Evolutionary conservation across 2,888 invertebrate genomes (phyloP).

Genomic region (Reticulitermes lucifugus): DNA sequence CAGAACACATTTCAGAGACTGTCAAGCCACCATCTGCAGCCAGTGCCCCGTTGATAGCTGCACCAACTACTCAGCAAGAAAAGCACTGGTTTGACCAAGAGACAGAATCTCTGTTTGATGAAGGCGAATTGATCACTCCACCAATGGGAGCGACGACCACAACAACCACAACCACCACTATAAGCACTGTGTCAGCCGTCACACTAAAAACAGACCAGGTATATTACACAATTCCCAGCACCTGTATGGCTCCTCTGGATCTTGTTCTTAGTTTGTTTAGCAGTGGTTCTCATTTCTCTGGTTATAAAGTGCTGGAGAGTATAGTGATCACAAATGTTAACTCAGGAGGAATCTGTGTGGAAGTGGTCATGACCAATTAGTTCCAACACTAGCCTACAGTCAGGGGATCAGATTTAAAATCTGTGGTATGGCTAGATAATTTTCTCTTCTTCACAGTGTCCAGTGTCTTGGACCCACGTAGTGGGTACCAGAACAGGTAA

Average conservation of each 20-base stretch:
- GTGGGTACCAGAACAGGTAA: no score
- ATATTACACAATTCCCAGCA: background rate
- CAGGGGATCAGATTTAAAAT: no score
- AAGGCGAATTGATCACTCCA: conserved; percentile 59
- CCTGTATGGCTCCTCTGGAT: background rate
- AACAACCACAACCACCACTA: background rate
- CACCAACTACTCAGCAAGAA: conserved; percentile 51
- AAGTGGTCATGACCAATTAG: no score
- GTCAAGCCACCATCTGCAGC: conserved; percentile 59
- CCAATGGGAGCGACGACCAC: conserved; percentile 34
- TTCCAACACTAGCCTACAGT: no score
- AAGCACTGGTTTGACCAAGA: conserved; percentile 66
- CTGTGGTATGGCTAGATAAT: no score
- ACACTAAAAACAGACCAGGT: conserved; percentile 28
- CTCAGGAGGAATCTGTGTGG: no score
- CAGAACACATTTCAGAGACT: conserved; percentile 56
- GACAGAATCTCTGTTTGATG: conserved; percentile 64
- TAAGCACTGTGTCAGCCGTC: background rate
- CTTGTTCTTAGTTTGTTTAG: background rate
- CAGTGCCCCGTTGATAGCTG: conserved; percentile 57
- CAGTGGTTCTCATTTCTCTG: no score
- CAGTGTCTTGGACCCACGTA: no score
- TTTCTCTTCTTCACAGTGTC: no score
- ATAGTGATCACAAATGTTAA: no score
- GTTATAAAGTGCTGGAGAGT: no score